phyloP scores from a whole-genome alignment of 2,797 vertebrate species.

The Cryptoprocta ferox region DNA sequence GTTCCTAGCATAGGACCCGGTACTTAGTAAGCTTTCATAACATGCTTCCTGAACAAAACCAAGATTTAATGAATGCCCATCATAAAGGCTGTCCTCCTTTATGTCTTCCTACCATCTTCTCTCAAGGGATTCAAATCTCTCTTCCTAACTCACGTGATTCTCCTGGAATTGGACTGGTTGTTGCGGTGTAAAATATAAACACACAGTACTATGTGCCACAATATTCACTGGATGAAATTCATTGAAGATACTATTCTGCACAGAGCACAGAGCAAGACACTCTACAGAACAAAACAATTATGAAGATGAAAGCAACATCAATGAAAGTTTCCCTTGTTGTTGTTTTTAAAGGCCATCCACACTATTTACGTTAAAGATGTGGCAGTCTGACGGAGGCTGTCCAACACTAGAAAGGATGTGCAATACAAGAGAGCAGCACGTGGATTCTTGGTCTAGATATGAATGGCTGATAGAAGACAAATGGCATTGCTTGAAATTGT shows the following conservation, averaged over 20 bases:
- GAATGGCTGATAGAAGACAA: constrained; percentile 75
- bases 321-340: not conserved
- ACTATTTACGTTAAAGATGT: not conserved
- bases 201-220: not conserved
- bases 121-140: not conserved
- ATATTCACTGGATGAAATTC: not conserved
- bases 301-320: not conserved
- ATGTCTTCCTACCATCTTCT: not conserved
- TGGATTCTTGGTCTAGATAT: not conserved
- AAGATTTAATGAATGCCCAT: not conserved
- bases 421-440: not conserved
- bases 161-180: constrained; percentile 8
- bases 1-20: not conserved
- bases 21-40: not conserved
- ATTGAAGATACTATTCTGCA: not conserved
- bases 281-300: not conserved
- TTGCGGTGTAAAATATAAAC: constrained; percentile 13
- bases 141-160: not conserved
- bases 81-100: not conserved
- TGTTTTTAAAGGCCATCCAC: not conserved
- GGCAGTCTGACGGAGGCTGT: not conserved
- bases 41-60: not conserved
- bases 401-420: not conserved
- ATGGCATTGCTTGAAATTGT: constrained; percentile 71
- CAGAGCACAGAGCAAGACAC: not conserved